These are phyloP conservation scores for Meteorus sp. DNA, from an alignment of 1,140 invertebrate species.

Conservation along the genomic window DNA sequence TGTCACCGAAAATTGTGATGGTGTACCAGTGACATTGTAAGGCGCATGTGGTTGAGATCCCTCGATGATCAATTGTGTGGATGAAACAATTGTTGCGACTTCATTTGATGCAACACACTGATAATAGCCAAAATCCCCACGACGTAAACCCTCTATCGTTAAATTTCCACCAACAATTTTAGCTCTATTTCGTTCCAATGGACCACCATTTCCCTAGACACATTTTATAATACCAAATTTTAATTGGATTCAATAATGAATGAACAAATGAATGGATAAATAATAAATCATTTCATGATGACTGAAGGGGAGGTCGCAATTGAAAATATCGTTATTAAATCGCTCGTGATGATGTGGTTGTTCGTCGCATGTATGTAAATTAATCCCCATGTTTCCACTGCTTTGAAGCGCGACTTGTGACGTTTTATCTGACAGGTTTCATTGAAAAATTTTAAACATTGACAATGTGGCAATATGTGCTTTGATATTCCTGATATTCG, in stretches of 20 bases:
- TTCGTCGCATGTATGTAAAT: no score
- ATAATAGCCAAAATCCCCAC: slow-evolving; percentile 92
- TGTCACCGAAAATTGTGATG: slow-evolving; percentile 86
- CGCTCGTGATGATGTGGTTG: background rate
- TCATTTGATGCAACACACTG: slow-evolving; percentile 94
- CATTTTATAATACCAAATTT: no score
- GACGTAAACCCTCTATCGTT: slow-evolving; percentile 83
- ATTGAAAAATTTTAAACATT: no score
- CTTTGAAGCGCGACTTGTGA: no score
- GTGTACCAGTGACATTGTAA: slow-evolving; percentile 86
- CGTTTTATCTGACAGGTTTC: no score
- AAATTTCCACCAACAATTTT: slow-evolving; percentile 84
- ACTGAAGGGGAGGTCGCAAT: no score
- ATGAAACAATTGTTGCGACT: slow-evolving; percentile 87
- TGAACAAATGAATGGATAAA: background rate
- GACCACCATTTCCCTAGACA: slow-evolving; percentile 71
- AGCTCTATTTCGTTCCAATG: slow-evolving; percentile 78
- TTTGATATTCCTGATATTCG: no score
- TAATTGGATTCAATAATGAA: background rate
- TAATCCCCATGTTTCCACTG: no score
- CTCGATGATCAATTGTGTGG: slow-evolving; percentile 90
- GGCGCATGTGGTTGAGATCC: slow-evolving; percentile 96
- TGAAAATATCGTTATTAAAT: no score
- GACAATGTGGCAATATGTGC: no score
- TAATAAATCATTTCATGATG: no score